Base-by-base conservation (phyloP, 1,140 invertebrate species). In the Zophobas atratus region DNA sequence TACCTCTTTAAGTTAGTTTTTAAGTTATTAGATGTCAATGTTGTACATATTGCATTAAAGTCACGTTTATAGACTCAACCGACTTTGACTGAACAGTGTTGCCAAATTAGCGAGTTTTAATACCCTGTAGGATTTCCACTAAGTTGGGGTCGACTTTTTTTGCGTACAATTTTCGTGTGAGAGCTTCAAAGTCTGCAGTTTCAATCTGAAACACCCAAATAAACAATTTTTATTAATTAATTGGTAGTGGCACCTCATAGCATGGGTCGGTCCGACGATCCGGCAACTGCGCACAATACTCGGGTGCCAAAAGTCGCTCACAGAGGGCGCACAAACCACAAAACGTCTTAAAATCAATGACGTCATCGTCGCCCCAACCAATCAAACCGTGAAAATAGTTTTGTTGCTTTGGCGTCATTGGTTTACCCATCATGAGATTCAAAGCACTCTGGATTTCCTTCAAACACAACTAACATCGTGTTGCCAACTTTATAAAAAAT, bases 301-400 rank as follows among this genome's bases (percentile, higher is more conserved):
- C 81, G 1, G 80, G 79, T n/a, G 85, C 86, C 70, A 86, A 85
- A 51, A 92, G 82, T 73, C 93, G 86, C 83, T 94, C 92, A 79
- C 89, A 91, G 2, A 91, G 85, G 0, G 91, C 92, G 81, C 92
- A 93, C 20, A 93, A 83, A 6, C 92, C 92, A 81, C 92, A 92
- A 90, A 92, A 94, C 1, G 88, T 90, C 51, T 90, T 87, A 82
- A 92, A 93, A 83, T 91, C 89, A 32, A 93, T 79, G 0, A 87
- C 84, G 56, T 89, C 88, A 1, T 85, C 83, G 33, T 86, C 83
- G 0, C 87, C 82, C 86, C 90, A 91, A 8, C 86, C 88, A 76
- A 92, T 86, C 1, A 90, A 82, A 35, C 73, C 75, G 41, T 83
- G 84, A 55, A 92, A 89, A 20, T 88, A 82, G 6, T 71, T 79